phyloP scores from a whole-genome alignment of 2,888 invertebrate genomes.

The Temnothorax unifasciatus region DNA sequence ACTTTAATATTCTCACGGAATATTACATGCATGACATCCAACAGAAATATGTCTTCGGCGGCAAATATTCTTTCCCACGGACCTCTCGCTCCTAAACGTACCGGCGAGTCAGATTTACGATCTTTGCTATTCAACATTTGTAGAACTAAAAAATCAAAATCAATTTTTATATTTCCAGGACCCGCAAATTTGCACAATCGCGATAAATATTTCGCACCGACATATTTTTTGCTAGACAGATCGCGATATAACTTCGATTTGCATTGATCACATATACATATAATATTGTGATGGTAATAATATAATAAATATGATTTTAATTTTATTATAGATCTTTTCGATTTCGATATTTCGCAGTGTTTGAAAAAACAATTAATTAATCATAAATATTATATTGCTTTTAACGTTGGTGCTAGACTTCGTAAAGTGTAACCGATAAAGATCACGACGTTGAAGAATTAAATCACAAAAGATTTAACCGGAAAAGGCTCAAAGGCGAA shows the following conservation, averaged over 20 bases:
- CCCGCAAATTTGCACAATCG: constrained; percentile 13
- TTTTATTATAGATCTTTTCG: neutral
- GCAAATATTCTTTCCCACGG: constrained; percentile 44
- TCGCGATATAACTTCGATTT: neutral
- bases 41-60: constrained; percentile 53
- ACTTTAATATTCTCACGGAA: constrained; percentile 43
- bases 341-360: neutral
- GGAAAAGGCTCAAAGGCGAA: neutral
- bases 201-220: neutral
- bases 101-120: constrained; percentile 18
- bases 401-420: neutral
- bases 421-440: neutral
- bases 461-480: constrained; percentile 11
- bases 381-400: neutral
- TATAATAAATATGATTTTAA: neutral
- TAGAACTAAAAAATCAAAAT: constrained; percentile 46
- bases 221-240: neutral
- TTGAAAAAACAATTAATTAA: neutral
- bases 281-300: neutral
- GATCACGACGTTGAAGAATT: constrained; percentile 19
- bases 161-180: constrained; percentile 60
- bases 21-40: constrained; percentile 46
- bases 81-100: constrained; percentile 28
- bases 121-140: neutral
- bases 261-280: neutral